Evolutionary conservation across 1,140 invertebrate species (phyloP).

Genomic region (Conopomorpha cramerella): DNA sequence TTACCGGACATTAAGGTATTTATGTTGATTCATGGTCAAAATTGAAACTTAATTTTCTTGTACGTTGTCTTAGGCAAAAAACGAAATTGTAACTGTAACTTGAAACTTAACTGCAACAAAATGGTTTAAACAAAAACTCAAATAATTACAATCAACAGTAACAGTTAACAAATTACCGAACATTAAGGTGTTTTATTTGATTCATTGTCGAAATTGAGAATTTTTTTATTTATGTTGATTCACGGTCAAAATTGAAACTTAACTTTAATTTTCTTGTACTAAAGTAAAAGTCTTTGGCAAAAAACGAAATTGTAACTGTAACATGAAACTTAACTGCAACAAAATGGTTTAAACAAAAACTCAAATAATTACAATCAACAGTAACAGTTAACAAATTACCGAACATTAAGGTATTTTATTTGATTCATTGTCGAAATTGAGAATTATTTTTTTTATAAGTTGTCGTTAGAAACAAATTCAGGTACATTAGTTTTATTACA

Average conservation of each 20-base stretch:
- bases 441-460: too few species aligned
- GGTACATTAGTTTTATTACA: too few species aligned
- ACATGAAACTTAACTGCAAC: too few species aligned
- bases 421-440: too few species aligned
- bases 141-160: constrained; percentile 3
- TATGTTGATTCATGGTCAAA: too few species aligned
- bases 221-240: too few species aligned
- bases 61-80: neutral
- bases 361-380: constrained; percentile 1
- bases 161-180: constrained; percentile 3
- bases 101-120: constrained; percentile 3
- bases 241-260: neutral
- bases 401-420: constrained; percentile 42
- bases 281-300: neutral
- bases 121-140: constrained; percentile 6
- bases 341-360: too few species aligned
- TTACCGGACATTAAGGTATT: too few species aligned
- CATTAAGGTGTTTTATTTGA: too few species aligned
- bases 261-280: neutral
- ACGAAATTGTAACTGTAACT: constrained; percentile 9
- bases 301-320: constrained; percentile 6
- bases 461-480: too few species aligned
- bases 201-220: too few species aligned
- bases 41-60: too few species aligned
- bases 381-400: constrained; percentile 11